Base-by-base conservation (phyloP, 2,888 invertebrate genomes). In the Hypercompe scribonia region DNA sequence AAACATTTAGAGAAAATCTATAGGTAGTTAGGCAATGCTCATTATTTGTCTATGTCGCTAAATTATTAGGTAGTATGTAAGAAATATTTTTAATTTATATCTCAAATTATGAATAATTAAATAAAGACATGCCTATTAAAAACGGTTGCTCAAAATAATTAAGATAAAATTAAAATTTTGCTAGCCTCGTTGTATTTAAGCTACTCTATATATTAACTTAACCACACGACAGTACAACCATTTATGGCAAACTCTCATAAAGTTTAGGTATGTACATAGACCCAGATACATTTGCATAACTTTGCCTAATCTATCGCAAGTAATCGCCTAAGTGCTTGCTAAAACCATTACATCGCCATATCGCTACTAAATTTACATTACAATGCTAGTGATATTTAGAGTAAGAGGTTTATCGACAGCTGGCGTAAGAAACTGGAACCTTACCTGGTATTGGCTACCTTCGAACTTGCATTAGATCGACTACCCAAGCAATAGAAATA, bases 171-270 rank as follows among this genome's bases (percentile, higher is more conserved):
- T 18, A 18, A 0, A 18, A 42, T 15, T 42, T 46, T 46, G 18
- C 21, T 21, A 46, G 1, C 18, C 18, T 11, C 15, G 2, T 31
- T 7, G 15, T 8, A 31, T 61, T 15, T 18, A 65, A 13, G 24
- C 3, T 24, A 42, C 10, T 61, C 31, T 3, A 21, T 7, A 69
- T 21, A 61, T 42, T 31, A 24, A 42, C 34, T 64, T 67, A 13
- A 68, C 63, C n/a, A 11, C 72, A 8, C 63, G 77, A 77, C 75
- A 78, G 87, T 90, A 88, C 89, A n/a, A 64, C 88, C 86, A 76
- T 87, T 85, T 86, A 89, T 78, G 89, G 89, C 82, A 81, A 88
- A 89, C 87, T 87, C 88, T 86, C 86, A 87, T 90, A 88, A 87
- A 81, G 84, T 81, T 86, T 78, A 58, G 61, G 18, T 61, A 79